phyloP scores from a whole-genome alignment of 1,140 invertebrate species.

The Scaptomyza pallida region DNA sequence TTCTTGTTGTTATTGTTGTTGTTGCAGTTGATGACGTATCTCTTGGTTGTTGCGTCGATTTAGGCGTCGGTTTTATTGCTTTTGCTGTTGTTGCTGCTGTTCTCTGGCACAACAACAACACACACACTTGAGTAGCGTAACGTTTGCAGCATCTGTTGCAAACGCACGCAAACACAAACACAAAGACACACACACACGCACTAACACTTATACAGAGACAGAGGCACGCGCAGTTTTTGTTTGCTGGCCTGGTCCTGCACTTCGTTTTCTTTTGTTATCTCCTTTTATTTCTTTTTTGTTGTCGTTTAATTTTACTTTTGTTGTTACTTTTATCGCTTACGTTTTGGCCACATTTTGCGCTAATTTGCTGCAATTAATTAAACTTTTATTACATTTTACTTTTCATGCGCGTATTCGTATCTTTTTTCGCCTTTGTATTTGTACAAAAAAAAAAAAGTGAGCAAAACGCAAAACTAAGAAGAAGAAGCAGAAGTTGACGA shows the following conservation, averaged over 20 bases:
- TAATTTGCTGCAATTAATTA: constrained; percentile 56
- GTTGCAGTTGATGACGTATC: constrained; percentile 38
- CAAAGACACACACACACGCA: constrained; percentile 7
- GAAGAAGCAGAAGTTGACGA: constrained; percentile 9
- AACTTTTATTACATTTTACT: constrained; percentile 34
- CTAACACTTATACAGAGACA: constrained; percentile 13
- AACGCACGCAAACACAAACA: constrained; percentile 28
- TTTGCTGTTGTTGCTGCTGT: constrained; percentile 25
- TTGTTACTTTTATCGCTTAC: constrained; percentile 59
- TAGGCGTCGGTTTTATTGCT: constrained; percentile 25
- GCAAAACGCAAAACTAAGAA: constrained; percentile 10
- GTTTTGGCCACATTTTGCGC: constrained; percentile 68
- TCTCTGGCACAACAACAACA: constrained; percentile 49
- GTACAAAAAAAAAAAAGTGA: constrained; percentile 5
- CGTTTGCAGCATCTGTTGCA: constrained; percentile 55
- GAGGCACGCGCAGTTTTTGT: constrained; percentile 46
- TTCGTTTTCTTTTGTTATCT: constrained; percentile 24
- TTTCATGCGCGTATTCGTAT: neutral
- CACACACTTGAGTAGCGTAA: constrained; percentile 18
- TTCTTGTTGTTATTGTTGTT: constrained; percentile 30
- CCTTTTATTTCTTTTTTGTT: constrained; percentile 16
- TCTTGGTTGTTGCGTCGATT: constrained; percentile 31
- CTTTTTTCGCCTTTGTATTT: neutral
- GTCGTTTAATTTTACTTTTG: constrained; percentile 7
- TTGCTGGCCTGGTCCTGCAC: constrained; percentile 26